phyloP scores from a whole-genome alignment of 2,113 vertebrate species.

The Entelurus aequoreus region DNA sequence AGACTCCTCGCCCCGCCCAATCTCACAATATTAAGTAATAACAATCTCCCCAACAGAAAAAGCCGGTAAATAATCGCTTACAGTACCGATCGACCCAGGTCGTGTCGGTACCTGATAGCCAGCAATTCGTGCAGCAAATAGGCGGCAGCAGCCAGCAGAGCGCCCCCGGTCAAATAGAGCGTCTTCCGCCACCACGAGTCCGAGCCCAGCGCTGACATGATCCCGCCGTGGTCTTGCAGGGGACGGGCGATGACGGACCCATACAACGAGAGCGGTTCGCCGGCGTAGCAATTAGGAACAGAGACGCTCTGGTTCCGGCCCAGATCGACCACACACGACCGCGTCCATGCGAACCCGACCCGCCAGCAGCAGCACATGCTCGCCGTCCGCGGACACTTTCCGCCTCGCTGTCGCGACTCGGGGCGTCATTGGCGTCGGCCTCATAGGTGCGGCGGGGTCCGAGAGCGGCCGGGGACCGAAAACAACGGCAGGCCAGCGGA shows the following conservation, averaged over 20 bases:
- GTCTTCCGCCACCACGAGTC: slow-evolving; percentile 98
- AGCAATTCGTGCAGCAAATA: slow-evolving; percentile 94
- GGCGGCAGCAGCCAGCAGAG: slow-evolving; percentile 92
- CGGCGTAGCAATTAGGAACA: slow-evolving; percentile 45
- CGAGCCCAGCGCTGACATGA: slow-evolving; percentile 89
- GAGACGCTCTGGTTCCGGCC: slow-evolving; percentile 87
- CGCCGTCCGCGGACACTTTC: slow-evolving; percentile 64
- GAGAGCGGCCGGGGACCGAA: slow-evolving; percentile 7
- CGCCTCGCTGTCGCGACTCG: slow-evolving; percentile 65
- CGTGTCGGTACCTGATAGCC: slow-evolving; percentile 82
- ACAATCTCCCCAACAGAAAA: neutral
- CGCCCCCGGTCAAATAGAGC: slow-evolving; percentile 92
- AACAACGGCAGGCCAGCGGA: slow-evolving; percentile 20
- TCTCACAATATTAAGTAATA: slow-evolving; percentile 43
- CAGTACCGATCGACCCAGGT: neutral
- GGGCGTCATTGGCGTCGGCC: slow-evolving; percentile 61
- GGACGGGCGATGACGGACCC: slow-evolving; percentile 91
- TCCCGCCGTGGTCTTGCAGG: slow-evolving; percentile 86
- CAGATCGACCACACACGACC: slow-evolving; percentile 87
- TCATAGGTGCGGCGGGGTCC: slow-evolving; percentile 55
- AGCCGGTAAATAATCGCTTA: neutral
- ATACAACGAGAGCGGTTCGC: slow-evolving; percentile 84
- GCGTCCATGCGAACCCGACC: slow-evolving; percentile 85
- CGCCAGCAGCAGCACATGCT: slow-evolving; percentile 97
- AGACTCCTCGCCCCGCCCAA: slow-evolving; percentile 41